Evolutionary conservation across 2,797 vertebrate species (phyloP).

Genomic region (Muscicapa comitata): DNA sequence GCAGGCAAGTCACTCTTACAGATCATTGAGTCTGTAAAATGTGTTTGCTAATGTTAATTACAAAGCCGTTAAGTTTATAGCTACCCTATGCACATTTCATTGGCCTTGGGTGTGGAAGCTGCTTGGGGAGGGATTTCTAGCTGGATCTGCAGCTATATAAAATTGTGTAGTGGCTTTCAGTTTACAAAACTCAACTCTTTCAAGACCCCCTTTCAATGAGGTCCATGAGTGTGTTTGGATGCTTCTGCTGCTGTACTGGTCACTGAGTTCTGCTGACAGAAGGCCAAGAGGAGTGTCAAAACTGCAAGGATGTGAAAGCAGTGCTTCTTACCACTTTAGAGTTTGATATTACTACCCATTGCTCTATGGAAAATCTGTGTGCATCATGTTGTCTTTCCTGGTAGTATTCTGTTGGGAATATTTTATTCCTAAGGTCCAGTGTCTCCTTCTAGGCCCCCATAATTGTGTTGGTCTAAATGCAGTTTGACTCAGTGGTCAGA

Average conservation of each 20-base stretch:
- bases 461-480: background rate
- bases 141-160: background rate
- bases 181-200: background rate
- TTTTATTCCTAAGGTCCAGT: background rate
- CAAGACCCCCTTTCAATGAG: background rate
- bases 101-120: background rate
- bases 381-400: background rate
- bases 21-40: constrained; percentile 37
- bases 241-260: background rate
- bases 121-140: background rate
- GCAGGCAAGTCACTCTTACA: background rate
- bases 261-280: background rate
- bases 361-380: background rate
- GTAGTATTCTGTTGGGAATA: background rate
- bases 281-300: background rate
- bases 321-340: background rate
- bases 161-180: background rate
- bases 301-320: background rate
- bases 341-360: background rate
- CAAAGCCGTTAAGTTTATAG: constrained; percentile 20
- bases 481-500: background rate
- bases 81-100: background rate
- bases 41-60: constrained; percentile 46
- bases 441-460: background rate
- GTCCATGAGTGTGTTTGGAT: background rate